Percentiles rank a stretch among this genome's conserved stretches.
These are phyloP conservation scores for Myotis vivesi DNA, from an alignment of 2,797 vertebrate genomes.

Conservation along the genomic window DNA sequence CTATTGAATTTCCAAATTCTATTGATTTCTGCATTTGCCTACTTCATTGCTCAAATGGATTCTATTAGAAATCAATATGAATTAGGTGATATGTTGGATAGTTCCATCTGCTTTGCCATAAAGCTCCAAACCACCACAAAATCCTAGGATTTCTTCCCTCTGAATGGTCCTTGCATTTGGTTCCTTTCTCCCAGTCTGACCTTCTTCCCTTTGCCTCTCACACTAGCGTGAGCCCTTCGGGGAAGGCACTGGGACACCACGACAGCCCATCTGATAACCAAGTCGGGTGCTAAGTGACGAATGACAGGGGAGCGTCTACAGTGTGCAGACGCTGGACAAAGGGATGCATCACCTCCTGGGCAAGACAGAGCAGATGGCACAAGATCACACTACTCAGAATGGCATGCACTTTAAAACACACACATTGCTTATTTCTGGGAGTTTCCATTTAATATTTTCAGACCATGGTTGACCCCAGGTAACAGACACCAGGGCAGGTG, in stretches of 20 bases:
- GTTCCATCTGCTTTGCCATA: background rate
- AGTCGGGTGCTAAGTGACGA: background rate
- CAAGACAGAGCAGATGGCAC: background rate
- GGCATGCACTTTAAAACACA: background rate
- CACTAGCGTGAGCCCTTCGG: background rate
- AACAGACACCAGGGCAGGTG: background rate
- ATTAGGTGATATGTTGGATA: background rate
- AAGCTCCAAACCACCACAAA: background rate
- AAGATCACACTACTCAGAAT: background rate
- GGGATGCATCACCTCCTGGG: background rate
- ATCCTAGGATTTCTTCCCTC: background rate
- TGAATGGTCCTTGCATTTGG: background rate
- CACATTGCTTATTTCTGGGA: background rate
- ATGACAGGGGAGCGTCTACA: background rate
- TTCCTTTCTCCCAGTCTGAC: background rate
- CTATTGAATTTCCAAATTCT: background rate
- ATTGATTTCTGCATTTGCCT: background rate
- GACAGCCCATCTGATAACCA: background rate
- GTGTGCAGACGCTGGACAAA: background rate
- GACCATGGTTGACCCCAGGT: background rate
- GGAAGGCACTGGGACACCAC: background rate
- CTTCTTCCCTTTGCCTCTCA: background rate
- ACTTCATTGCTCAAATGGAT: background rate
- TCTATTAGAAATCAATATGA: background rate
- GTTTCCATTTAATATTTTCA: background rate